Conservation (phyloP, 2,113 vertebrate genomes). For the Eolophus roseicapilla region DNA sequence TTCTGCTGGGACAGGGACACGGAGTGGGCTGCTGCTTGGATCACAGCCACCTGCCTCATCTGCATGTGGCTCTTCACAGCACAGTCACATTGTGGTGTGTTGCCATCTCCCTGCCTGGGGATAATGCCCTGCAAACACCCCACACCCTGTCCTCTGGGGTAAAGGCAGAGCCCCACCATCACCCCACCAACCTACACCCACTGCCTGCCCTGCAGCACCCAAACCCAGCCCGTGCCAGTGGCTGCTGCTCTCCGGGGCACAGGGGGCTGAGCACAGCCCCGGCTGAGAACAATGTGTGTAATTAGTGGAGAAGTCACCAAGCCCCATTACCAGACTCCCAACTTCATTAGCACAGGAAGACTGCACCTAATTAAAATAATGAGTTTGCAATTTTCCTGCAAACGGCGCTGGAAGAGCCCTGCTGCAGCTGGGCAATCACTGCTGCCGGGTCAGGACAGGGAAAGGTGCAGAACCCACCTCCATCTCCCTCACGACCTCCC, state of each 20-base stretch:
- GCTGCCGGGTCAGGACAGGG: neutral
- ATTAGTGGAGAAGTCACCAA: slow-evolving; percentile 58
- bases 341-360: slow-evolving; percentile 70
- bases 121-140: neutral
- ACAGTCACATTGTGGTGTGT: fast-evolving
- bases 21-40: neutral
- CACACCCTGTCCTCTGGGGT: fast-evolving
- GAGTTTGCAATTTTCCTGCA: slow-evolving; percentile 59
- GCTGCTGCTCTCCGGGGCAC: neutral
- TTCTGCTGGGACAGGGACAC: fast-evolving
- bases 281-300: neutral
- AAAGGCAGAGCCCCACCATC: neutral
- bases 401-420: neutral
- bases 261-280: neutral
- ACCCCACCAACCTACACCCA: neutral
- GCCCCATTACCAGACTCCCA: slow-evolving; percentile 60
- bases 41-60: neutral
- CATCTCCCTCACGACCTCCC: neutral
- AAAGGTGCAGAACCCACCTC: neutral
- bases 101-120: neutral
- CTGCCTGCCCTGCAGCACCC: neutral
- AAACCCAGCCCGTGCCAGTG: neutral
- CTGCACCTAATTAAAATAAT: slow-evolving; percentile 69
- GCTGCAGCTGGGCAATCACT: slow-evolving; percentile 34
- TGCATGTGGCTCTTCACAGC: neutral